Percentiles rank a stretch among this genome's conserved stretches.
Conservation (phyloP, 1,140 invertebrate genomes). For the Drosophila athabasca region DNA sequence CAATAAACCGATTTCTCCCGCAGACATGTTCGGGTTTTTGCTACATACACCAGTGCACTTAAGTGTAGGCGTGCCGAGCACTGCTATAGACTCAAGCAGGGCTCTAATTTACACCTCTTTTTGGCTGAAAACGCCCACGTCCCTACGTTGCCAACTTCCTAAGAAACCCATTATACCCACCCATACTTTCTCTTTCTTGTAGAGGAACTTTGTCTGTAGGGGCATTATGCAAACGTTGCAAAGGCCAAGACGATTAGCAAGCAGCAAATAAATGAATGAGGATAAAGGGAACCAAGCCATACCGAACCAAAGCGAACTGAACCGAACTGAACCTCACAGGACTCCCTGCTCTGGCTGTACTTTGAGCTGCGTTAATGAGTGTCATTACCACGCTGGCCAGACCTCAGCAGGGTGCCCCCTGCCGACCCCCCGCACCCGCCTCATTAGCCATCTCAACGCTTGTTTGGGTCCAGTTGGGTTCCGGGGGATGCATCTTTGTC, state of each 20-base stretch:
- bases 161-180: no score
- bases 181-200: no score
- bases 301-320: no score
- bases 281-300: no score
- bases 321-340: neutral
- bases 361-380: conserved; percentile 69
- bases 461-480: conserved; percentile 21
- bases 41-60: no score
- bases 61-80: no score
- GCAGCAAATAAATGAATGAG: neutral
- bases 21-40: no score
- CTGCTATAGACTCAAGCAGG: no score
- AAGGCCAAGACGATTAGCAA: conserved; percentile 70
- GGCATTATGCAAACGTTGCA: conserved; percentile 70
- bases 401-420: conserved; percentile 29
- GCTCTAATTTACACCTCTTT: no score
- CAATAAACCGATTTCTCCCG: no score
- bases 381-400: conserved; percentile 65
- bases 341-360: conserved; percentile 8
- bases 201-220: conserved; percentile 9
- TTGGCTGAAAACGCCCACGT: no score
- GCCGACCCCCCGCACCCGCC: conserved; percentile 24
- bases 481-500: conserved; percentile 30
- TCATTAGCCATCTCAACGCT: conserved; percentile 25
- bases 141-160: no score